phyloP scores from a whole-genome alignment of 1,140 invertebrate genomes.

The Subanguina moxae region DNA sequence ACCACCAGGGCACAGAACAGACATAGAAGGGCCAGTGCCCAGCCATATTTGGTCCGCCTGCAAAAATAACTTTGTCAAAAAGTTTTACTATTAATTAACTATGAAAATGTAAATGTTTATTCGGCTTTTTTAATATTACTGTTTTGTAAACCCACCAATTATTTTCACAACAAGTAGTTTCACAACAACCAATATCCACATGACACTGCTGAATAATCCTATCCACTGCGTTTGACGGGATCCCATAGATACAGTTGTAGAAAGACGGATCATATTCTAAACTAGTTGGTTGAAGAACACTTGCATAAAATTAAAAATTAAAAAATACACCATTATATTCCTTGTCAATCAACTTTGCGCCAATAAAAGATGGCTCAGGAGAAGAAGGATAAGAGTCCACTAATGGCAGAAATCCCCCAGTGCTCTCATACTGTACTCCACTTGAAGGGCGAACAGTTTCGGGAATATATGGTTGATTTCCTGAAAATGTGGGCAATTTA shows the following conservation, averaged over 20 bases:
- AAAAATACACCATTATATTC: no score
- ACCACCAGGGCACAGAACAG: constrained; percentile 22
- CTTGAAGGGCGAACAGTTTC: no score
- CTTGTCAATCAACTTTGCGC: no score
- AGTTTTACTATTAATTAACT: not conserved
- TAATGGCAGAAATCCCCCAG: no score
- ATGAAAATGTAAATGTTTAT: constrained; percentile 4
- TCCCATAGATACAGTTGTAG: constrained; percentile 28
- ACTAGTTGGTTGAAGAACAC: no score
- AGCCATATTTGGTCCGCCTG: constrained; percentile 30
- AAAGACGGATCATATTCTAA: constrained; percentile 36
- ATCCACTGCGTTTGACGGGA: constrained; percentile 25
- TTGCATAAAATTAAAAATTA: no score
- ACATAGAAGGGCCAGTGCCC: constrained; percentile 29
- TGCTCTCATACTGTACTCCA: no score
- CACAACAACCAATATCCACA: constrained; percentile 35
- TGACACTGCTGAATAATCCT: constrained; percentile 38
- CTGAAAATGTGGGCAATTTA: no score
- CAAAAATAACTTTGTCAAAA: not conserved
- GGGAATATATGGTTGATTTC: no score
- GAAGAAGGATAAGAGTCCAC: no score
- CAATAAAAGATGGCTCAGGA: no score
- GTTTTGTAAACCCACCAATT: constrained; percentile 8
- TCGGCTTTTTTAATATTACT: no score
- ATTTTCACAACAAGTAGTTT: constrained; percentile 31